These are phyloP conservation scores for Melitaea cinxia DNA, from an alignment of 1,140 invertebrate species.

Conservation along the genomic window DNA sequence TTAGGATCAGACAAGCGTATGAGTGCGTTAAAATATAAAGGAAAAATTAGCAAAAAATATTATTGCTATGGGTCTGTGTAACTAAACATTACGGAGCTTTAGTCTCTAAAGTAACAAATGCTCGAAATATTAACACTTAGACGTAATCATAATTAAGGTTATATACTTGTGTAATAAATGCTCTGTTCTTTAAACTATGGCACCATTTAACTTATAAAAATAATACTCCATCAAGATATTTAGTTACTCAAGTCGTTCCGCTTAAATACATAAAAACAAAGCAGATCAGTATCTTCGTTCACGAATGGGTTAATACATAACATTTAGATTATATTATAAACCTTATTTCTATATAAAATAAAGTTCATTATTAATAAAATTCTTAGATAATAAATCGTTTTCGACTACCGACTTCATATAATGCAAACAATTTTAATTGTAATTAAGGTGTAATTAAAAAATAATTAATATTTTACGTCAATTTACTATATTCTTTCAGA, in stretches of 20 bases:
- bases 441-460: background rate
- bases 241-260: constrained; percentile 26
- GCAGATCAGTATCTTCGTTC: constrained; percentile 26
- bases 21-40: too few relatives aligned
- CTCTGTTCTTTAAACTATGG: background rate
- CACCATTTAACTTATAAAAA: background rate
- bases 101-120: too few relatives aligned
- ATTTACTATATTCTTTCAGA: too few relatives aligned
- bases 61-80: too few relatives aligned
- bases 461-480: too few relatives aligned
- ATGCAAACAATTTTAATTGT: constrained; percentile 8
- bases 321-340: background rate
- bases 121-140: too few relatives aligned
- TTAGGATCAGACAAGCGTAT: too few relatives aligned
- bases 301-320: background rate
- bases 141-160: too few relatives aligned
- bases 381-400: background rate
- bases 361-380: background rate
- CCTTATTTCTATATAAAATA: background rate
- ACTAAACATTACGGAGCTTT: too few relatives aligned
- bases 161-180: background rate
- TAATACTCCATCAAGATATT: constrained; percentile 8
- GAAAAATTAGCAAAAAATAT: too few relatives aligned
- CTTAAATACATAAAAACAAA: constrained; percentile 36
- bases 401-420: background rate